Base-by-base conservation (phyloP, 2,797 vertebrate genomes). In the Agapornis canus region DNA sequence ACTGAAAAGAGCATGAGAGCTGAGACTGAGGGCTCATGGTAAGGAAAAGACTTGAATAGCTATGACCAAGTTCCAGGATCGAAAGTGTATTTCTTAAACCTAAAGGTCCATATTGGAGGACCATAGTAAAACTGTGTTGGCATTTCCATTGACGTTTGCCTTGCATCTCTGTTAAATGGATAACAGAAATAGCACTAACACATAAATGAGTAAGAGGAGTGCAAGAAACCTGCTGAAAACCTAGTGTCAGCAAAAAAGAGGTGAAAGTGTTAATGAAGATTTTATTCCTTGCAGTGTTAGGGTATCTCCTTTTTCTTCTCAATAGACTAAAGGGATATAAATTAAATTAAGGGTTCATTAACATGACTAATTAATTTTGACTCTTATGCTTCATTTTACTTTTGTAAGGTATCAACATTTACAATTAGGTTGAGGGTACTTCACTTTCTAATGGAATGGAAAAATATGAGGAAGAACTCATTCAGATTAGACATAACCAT, bases 401-500 rank as follows among this genome's bases (percentile, higher is more conserved):
- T 15, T 83, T 72, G 64, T 94, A 91, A 90, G 59, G 66, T 92
- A 95, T 84, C 59, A 95, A 90, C 64, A 92, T 78, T 89, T 70
- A 63, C 94, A 95, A 96, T 94, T 94, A 95, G 47, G 81, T 85
- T 91, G 49, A 93, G 69, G 90, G 75, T 87, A n/a, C 59, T 83
- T 94, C 45, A 66, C 32, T 94, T 96, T 89, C 82, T 96, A 97
- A 97, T 93, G 93, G 89, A 97, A 96, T 84, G 77, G 84, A 94
- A 96, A 95, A 82, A 85, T 83, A 84, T 60, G 45, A 94, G 82
- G 92, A 97, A 92, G 48, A 60, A 94, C 69, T 97, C 75, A 76
- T 94, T 94, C 87, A 93, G 37, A 92, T 96, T 90, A 87, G 90
- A 90, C 75, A 94, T 80, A 90, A 92, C 91, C 59, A 91, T 94